These are phyloP conservation scores for Drosophila ambigua DNA, from an alignment of 1,140 invertebrate species.

Conservation along the genomic window DNA sequence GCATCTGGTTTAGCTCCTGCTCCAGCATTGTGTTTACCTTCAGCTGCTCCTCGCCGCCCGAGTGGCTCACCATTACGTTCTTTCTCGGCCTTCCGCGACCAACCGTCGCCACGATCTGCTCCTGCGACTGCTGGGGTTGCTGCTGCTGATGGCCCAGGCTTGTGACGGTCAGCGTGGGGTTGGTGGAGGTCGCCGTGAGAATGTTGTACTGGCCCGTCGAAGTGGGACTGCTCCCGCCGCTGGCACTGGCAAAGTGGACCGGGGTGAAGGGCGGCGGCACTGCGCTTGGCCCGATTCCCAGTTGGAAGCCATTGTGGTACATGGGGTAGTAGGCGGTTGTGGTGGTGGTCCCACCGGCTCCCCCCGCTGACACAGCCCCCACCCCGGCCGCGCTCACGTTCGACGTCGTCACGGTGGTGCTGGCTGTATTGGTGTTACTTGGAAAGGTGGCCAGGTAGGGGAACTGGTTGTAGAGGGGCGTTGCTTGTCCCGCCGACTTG, in stretches of 20 bases:
- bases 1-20: constrained; percentile 80
- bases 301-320: constrained; percentile 83
- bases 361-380: constrained; percentile 1
- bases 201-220: constrained; percentile 67
- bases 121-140: constrained; percentile 46
- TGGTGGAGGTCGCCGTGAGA: constrained; percentile 45
- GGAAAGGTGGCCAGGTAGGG: constrained; percentile 80
- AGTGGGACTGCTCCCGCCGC: constrained; percentile 61
- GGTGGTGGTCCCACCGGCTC: constrained; percentile 25
- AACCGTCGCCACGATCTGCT: constrained; percentile 55
- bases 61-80: constrained; percentile 35
- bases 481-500: constrained; percentile 59
- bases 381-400: constrained; percentile 43
- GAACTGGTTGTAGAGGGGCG: constrained; percentile 78
- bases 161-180: constrained; percentile 55
- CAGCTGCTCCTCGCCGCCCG: constrained; percentile 54
- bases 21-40: constrained; percentile 76
- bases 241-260: constrained; percentile 73
- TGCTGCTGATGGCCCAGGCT: constrained; percentile 42
- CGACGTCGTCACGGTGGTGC: constrained; percentile 38
- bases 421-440: constrained; percentile 31
- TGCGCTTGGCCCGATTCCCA: constrained; percentile 75
- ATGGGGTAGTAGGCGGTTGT: constrained; percentile 80
- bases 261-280: constrained; percentile 81
- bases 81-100: constrained; percentile 78